A percentile compares a stretch with the other conserved stretches of the same genome.
These are phyloP conservation scores for Karalla daura DNA, from an alignment of 2,797 vertebrate species.

Conservation along the genomic window DNA sequence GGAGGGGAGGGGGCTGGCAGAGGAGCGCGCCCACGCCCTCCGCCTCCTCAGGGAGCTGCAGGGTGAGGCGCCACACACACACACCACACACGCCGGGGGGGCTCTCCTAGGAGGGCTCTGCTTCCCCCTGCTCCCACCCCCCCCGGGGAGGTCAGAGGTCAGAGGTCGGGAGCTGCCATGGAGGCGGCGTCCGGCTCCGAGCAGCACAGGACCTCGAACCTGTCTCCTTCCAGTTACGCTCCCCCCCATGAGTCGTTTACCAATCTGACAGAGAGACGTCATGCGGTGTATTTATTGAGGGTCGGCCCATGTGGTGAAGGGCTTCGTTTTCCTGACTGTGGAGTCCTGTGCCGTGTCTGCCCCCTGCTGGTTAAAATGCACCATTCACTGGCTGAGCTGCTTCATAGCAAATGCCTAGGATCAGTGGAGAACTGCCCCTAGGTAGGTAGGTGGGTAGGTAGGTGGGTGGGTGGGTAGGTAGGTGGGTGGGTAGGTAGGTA, in stretches of 20 bases:
- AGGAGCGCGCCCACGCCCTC: slow-evolving; percentile 78
- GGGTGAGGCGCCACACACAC: slow-evolving; percentile 78
- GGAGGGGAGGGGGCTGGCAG: slow-evolving; percentile 78
- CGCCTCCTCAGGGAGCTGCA: slow-evolving; percentile 81
- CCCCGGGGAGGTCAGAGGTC: slow-evolving; percentile 1
- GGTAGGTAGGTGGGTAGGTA: too few relatives aligned
- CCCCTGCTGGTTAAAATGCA: slow-evolving; percentile 50
- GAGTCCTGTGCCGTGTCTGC: slow-evolving; percentile 25
- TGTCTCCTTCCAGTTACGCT: background rate
- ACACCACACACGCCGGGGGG: too few relatives aligned
- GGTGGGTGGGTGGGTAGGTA: too few relatives aligned
- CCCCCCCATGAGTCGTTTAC: background rate
- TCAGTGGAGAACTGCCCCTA: too few relatives aligned
- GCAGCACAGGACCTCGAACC: background rate
- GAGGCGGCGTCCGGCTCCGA: background rate
- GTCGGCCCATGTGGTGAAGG: background rate
- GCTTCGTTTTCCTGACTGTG: background rate
- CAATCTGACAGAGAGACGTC: background rate
- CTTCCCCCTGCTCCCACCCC: background rate
- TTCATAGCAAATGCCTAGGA: too few relatives aligned
- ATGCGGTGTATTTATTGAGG: background rate
- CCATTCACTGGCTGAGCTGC: background rate
- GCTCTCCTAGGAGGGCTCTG: background rate
- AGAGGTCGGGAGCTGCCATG: background rate
- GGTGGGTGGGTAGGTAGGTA: too few relatives aligned